Base-by-base conservation (phyloP, 2,888 invertebrate species). In the Caenorhabditis virilis region DNA sequence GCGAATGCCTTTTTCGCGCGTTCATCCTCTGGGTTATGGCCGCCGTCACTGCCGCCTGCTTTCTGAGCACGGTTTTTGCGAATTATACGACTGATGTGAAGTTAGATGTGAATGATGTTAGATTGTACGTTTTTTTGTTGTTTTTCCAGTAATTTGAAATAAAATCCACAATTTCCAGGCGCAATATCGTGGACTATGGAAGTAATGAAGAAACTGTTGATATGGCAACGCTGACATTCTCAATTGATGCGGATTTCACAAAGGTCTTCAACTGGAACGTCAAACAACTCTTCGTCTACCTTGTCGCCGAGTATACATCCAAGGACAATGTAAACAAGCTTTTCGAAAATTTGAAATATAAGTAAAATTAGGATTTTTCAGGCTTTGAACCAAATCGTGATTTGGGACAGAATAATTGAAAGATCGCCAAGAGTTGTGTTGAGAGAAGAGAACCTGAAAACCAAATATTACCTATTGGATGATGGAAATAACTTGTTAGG, bases 381-480 rank as follows among this genome's bases (percentile, higher is more conserved):
- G 86, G 78, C 75, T 46, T 62, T 86, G 20, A 87, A 88, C 73
- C 86, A 88, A 74, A 93, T 98, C 75, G 93, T 98, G 1, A 86
- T 98, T 22, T 98, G 98, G 98, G 98, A 98, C 85, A 95, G 95
- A 87, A 97, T 98, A 69, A 91, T 98, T 55, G 87, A 91, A 55
- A 88, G 97, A 80, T 94, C 93, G 51, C 93, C 97, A 84, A 92
- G 93, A 86, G 90, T 95, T n/a, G 87, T 91, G 11, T 85, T 98
- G 62, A 91, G 94, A 84, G 92, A 92, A 83, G 91, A 92, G 84
- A 93, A 92, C 82, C 90, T 93, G 88, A 92, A 95, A 85, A 92
- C 94, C 1, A 97, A 98, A 84, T 98, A 98, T 86, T 98, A 97
- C 84, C 98, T 98, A 87, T 94, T 95, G 92, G 98, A 98, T 88